These are phyloP conservation scores for Thelaira solivaga DNA, from an alignment of 2,888 invertebrate genomes.

Conservation along the genomic window DNA sequence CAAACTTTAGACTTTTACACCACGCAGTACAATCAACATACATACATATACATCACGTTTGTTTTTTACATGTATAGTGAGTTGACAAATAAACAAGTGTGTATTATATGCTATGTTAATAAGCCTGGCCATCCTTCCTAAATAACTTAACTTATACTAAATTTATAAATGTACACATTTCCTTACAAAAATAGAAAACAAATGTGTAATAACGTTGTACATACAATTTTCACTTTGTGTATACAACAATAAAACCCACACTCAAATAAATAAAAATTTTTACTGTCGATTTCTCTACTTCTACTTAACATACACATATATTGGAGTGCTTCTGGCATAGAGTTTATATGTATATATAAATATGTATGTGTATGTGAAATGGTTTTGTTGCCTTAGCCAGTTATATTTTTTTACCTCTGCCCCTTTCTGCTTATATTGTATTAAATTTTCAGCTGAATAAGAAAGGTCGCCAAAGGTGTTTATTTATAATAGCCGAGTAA, in stretches of 20 bases:
- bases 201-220: constrained; percentile 8
- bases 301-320: too few species aligned
- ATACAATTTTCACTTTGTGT: background rate
- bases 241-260: background rate
- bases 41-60: too few species aligned
- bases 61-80: too few species aligned
- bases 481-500: background rate
- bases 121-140: constrained; percentile 15
- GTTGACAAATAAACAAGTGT: too few species aligned
- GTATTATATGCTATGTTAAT: constrained; percentile 2
- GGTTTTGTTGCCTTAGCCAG: constrained; percentile 17
- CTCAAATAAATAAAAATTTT: too few species aligned
- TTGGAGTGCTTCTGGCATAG: too few species aligned
- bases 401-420: background rate
- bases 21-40: background rate
- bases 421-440: background rate
- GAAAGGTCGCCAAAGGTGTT: constrained; percentile 18
- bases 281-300: too few species aligned
- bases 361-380: constrained; percentile 24
- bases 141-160: constrained; percentile 3
- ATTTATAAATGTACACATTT: background rate
- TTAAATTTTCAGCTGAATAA: background rate
- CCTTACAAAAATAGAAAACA: background rate
- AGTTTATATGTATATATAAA: constrained; percentile 4
- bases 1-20: constrained; percentile 29